A percentile compares a stretch with the other conserved stretches of the same genome.
Conservation (phyloP, 2,113 vertebrate species). For the Motacilla tschutschensis region DNA sequence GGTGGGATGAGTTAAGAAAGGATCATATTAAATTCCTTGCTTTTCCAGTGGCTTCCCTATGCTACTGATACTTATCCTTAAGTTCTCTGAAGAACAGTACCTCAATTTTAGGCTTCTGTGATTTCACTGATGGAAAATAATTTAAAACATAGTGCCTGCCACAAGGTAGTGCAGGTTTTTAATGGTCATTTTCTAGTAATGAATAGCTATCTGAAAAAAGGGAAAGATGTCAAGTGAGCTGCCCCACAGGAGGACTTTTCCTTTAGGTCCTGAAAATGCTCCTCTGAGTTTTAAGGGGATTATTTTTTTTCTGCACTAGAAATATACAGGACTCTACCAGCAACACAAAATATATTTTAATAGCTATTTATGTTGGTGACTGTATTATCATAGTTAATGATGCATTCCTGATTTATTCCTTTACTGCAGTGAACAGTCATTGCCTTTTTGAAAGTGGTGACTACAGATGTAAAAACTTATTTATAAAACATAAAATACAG, state of each 20-base stretch:
- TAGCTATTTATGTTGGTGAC: neutral
- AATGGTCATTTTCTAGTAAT: neutral
- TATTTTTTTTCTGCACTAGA: neutral
- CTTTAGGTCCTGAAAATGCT: conserved; percentile 32
- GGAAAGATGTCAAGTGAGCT: neutral
- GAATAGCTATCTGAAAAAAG: neutral
- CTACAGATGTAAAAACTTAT: neutral
- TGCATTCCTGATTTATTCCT: neutral
- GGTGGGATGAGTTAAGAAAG: neutral
- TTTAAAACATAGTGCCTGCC: neutral
- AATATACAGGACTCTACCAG: neutral
- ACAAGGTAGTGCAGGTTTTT: neutral
- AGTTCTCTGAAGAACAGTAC: neutral
- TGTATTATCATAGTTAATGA: neutral
- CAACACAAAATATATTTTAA: neutral
- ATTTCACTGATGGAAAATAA: conserved; percentile 25
- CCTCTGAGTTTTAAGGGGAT: neutral
- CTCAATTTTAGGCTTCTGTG: neutral
- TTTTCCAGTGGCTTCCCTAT: neutral
- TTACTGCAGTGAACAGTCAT: neutral
- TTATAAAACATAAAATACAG: neutral
- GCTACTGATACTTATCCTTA: neutral
- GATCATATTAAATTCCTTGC: neutral
- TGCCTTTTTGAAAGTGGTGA: neutral
- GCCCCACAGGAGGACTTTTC: neutral